phyloP scores from a whole-genome alignment of 1,140 invertebrate genomes.

The Drosophila tani region DNA sequence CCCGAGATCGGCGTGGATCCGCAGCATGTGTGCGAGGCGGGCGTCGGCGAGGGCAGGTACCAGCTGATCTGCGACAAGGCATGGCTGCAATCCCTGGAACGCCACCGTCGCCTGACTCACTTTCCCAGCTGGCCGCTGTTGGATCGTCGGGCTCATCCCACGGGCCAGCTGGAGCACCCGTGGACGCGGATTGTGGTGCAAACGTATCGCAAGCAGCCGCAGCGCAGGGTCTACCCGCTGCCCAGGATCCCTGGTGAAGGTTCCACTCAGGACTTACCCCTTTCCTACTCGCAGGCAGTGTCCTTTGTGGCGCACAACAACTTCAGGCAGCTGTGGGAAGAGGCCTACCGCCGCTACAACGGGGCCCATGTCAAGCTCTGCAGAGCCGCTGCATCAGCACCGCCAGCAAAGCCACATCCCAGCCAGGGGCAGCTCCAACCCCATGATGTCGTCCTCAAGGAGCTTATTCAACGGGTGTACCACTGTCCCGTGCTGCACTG shows the following conservation, averaged over 20 bases:
- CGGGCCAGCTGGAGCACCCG: constrained; percentile 66
- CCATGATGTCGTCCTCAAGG: constrained; percentile 88
- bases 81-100: constrained; percentile 89
- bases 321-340: constrained; percentile 93
- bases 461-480: constrained; percentile 90
- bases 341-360: constrained; percentile 91
- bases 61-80: constrained; percentile 88
- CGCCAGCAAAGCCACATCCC: constrained; percentile 67
- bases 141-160: constrained; percentile 80
- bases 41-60: constrained; percentile 85
- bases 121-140: constrained; percentile 84
- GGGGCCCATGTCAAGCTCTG: constrained; percentile 66
- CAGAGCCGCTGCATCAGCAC: constrained; percentile 38
- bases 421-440: constrained; percentile 73
- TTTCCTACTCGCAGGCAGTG: constrained; percentile 91
- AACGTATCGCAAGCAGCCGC: constrained; percentile 86
- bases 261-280: constrained; percentile 85
- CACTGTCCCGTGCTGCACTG: constrained; percentile 90
- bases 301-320: constrained; percentile 93
- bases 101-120: constrained; percentile 84
- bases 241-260: constrained; percentile 83
- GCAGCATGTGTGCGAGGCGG: constrained; percentile 87
- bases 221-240: constrained; percentile 89
- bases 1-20: constrained; percentile 88
- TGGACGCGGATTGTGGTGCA: constrained; percentile 75